Base-by-base conservation (phyloP, 2,888 invertebrate species). In the Pseudococcus viburni region DNA sequence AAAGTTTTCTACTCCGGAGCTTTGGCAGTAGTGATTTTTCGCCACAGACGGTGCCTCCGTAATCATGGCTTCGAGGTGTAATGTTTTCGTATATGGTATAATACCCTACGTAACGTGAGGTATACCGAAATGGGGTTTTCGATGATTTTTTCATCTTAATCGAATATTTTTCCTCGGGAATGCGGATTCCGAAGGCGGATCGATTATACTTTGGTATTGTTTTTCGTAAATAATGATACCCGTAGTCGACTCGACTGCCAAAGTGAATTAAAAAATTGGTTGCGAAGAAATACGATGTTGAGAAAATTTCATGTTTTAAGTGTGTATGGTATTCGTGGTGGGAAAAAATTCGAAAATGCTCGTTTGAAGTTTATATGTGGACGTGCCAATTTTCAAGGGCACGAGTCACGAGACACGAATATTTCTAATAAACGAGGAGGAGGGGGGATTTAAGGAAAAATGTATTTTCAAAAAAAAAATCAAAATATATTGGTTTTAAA, bases 31-130 rank as follows among this genome's bases (percentile, higher is more conserved):
- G 59, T 59, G 59, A 59, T 59, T 59, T 59, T 59, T 59, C 9
- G 5, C 59, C 59, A 15, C 17, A 55, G 55, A 55, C 59, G 9
- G 7, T 19, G 19, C 59, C 19, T 59, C 0, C 59, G 59, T 59
- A 59, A 59, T 59, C 59, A 59, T 59, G 59, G 59, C 59, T 59
- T 59, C 59, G 59, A 59, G 59, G 59, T 59, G n/a, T 19, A 59
- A 59, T 59, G 59, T 59, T 59, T 19, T 59, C n/a, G n/a, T 59
- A 59, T 59, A 59, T 59, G 19, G 51, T 15, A 15, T 51, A 51
- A 15, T 12, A 51, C 19, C 12, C 12, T 19, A 19, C n/a, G 6
- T 59, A 5, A 59, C 19, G 19, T 19, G 6, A 59, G 5, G 59
- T 59, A 55, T 55, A 59, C 19, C 19, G 6, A 19, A 12, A 19